Base-by-base conservation (phyloP, 2,113 vertebrate species). In the Electrona antarctica region DNA sequence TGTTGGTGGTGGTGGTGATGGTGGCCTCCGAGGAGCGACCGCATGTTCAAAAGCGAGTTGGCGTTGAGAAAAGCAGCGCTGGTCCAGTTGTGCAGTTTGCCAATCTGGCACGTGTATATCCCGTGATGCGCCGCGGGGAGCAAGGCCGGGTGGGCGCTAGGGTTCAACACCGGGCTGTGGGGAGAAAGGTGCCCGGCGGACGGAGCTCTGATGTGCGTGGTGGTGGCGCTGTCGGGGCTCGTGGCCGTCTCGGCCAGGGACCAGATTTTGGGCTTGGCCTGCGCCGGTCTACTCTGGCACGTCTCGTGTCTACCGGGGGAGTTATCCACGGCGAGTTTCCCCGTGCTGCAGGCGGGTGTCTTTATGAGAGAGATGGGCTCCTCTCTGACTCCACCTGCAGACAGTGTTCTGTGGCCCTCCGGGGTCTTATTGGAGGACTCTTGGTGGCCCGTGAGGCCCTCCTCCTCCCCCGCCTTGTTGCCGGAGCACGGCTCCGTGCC, bases 231-330 rank as follows among this genome's bases (percentile, higher is more conserved):
- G 62, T 99, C 98, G 0, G 98, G 98, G 75, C 96, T 96, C 10
- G 98, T 96, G 48, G 98, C 98, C 0, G 97, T 99, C 91, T 99
- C 98, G 2, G 98, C 98, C 90, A 99, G 90, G 8, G 98, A 99
- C 98, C 98, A 99, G 88, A 99, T 99, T 95, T 99, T 99, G 82
- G 98, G 98, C 88, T 98, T 99, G 88, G 86, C 95, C 85, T 95
- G 95, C 60, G 90, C 87, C 3, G 94, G 93, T 82, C 94, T 93
- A 88, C 94, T 92, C 88, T 96, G 96, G 78, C 95, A 93, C 76
- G 90, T 3, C 3, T 41, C 94, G 0, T 92, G 93, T 58, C 88
- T 91, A 58, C 90, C 88, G 0, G 94, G 95, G 33, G 94, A 96
- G 73, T 88, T 83, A 65, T 95, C 94, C 73, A 87, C 89, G 0